phyloP scores from a whole-genome alignment of 2,797 vertebrate genomes.

The Malurus splendens region DNA sequence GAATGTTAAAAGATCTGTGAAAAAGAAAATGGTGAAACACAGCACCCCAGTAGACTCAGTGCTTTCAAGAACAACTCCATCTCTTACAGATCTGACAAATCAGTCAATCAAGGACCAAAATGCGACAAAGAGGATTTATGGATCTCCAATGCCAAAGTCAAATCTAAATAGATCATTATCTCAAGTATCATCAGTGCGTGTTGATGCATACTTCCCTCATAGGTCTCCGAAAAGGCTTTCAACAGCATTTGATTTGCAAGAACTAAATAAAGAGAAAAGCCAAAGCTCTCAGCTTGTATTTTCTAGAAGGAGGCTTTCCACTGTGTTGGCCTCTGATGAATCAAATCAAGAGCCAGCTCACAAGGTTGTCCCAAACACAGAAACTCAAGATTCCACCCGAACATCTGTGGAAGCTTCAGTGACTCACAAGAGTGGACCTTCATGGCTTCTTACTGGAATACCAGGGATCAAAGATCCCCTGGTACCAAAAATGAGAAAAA shows the following conservation, averaged over 20 bases:
- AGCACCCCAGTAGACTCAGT: conserved; percentile 33
- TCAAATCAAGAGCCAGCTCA: not conserved
- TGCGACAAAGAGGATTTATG: not conserved
- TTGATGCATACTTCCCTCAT: not conserved
- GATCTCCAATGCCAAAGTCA: not conserved
- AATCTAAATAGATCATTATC: not conserved
- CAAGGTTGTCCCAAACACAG: not conserved
- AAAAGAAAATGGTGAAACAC: not conserved
- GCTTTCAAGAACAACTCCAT: not conserved
- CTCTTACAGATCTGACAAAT: not conserved
- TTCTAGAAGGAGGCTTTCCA: conserved; percentile 50
- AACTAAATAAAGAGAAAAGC: not conserved
- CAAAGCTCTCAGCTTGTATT: not conserved
- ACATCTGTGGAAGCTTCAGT: not conserved
- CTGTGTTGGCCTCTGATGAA: conserved; percentile 35
- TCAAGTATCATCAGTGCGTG: not conserved
- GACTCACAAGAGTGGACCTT: not conserved
- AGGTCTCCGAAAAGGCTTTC: not conserved
- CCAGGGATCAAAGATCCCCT: conserved; percentile 10
- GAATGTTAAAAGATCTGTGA: conserved; percentile 28
- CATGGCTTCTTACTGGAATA: not conserved
- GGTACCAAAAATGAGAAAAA: not conserved
- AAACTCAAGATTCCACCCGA: not conserved
- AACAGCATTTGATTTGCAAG: not conserved
- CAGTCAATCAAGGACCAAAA: not conserved